Conservation (phyloP, 2,797 vertebrate species). For the Halcyon smyrnensis region DNA sequence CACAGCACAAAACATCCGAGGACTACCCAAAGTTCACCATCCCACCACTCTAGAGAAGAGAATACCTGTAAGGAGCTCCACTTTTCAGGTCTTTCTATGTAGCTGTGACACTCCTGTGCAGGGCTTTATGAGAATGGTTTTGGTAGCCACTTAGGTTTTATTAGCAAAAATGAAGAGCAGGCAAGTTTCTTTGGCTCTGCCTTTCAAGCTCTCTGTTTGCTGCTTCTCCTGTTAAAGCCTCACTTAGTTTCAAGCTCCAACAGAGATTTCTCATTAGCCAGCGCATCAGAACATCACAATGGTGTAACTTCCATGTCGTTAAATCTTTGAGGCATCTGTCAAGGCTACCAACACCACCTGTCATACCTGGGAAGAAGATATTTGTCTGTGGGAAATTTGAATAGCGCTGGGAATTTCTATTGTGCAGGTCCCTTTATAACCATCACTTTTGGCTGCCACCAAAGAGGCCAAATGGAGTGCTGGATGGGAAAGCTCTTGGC, state of each 20-base stretch:
- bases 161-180: not conserved
- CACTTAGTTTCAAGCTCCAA: conserved; percentile 37
- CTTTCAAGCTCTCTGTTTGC: conserved; percentile 42
- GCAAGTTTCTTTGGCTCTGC: conserved; percentile 1
- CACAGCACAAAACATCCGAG: not conserved
- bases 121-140: not conserved
- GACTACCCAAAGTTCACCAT: not conserved
- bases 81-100: not conserved
- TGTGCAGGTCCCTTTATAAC: not conserved
- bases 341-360: not conserved
- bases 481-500: not conserved
- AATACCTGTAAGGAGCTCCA: not conserved
- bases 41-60: not conserved
- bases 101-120: not conserved
- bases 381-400: not conserved
- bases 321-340: conserved; percentile 47
- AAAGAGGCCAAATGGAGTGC: not conserved
- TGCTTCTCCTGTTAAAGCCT: conserved; percentile 29
- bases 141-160: not conserved
- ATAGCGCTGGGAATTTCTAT: not conserved
- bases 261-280: conserved; percentile 53
- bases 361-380: conserved; percentile 28
- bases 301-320: conserved; percentile 41
- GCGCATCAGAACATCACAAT: not conserved
- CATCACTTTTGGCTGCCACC: not conserved